Conservation (phyloP, 1,140 invertebrate species). For the Heliconius congener region DNA sequence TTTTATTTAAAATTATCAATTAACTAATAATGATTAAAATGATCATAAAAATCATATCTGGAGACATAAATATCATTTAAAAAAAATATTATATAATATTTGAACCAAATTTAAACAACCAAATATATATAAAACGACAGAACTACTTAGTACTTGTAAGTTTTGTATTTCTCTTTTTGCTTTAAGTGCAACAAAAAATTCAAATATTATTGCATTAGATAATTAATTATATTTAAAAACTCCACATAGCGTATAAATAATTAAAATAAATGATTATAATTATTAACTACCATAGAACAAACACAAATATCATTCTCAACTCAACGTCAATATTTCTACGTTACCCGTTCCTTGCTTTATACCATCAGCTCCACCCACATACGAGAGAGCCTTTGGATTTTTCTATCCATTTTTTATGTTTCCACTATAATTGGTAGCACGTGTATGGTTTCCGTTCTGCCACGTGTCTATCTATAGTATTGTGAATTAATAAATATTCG, state of each 20-base stretch:
- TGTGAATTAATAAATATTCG: slow-evolving; percentile 71
- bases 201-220: not conserved
- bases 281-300: not conserved
- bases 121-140: too few relatives aligned
- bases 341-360: slow-evolving; percentile 49
- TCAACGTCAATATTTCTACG: slow-evolving; percentile 34
- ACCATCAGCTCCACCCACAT: slow-evolving; percentile 57
- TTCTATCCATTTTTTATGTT: slow-evolving; percentile 62
- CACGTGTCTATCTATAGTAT: slow-evolving; percentile 61
- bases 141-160: too few relatives aligned
- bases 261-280: not conserved
- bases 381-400: slow-evolving; percentile 53
- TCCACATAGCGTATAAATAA: not conserved
- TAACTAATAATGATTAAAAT: not conserved
- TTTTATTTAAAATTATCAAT: not conserved
- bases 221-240: not conserved
- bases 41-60: not conserved
- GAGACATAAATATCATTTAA: not conserved
- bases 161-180: too few relatives aligned
- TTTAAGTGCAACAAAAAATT: too few relatives aligned
- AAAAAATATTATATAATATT: not conserved
- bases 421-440: slow-evolving; percentile 76
- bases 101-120: too few relatives aligned
- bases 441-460: slow-evolving; percentile 71
- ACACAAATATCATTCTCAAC: not conserved